phyloP scores from a whole-genome alignment of 2,888 invertebrate species.

The Operophtera brumata region DNA sequence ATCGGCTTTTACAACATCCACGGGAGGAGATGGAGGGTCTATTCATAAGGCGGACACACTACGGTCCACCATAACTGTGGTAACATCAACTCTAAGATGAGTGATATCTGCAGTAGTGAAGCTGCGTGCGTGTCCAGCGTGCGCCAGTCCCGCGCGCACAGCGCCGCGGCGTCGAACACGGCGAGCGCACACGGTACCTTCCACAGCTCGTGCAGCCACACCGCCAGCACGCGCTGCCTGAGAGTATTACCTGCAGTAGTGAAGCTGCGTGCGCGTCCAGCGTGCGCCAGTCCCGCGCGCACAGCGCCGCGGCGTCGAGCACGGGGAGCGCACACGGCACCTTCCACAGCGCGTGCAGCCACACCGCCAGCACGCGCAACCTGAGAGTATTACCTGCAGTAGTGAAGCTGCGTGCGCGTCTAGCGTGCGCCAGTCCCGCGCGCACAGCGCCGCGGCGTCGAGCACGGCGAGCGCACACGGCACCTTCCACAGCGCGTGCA shows the following conservation, averaged over 20 bases:
- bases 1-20: too few relatives aligned
- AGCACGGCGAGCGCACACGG: constrained; percentile 31
- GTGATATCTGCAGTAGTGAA: constrained; percentile 43
- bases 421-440: constrained; percentile 42
- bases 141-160: constrained; percentile 43
- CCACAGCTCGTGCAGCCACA: constrained; percentile 63
- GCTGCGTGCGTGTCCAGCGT: constrained; percentile 42
- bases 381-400: constrained; percentile 41
- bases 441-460: constrained; percentile 43
- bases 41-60: too few relatives aligned
- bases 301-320: constrained; percentile 45
- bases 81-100: not conserved
- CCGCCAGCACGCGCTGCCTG: constrained; percentile 33
- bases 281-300: constrained; percentile 40
- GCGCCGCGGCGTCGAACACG: constrained; percentile 42
- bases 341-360: constrained; percentile 59
- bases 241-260: constrained; percentile 43
- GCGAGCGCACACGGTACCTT: constrained; percentile 28
- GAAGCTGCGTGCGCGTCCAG: constrained; percentile 41
- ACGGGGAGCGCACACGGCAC: constrained; percentile 24
- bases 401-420: constrained; percentile 39
- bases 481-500: constrained; percentile 53
- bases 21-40: too few relatives aligned
- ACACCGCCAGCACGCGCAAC: constrained; percentile 49
- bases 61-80: too few relatives aligned